phyloP scores from a whole-genome alignment of 2,888 invertebrate species.

The Agriopis marginaria region DNA sequence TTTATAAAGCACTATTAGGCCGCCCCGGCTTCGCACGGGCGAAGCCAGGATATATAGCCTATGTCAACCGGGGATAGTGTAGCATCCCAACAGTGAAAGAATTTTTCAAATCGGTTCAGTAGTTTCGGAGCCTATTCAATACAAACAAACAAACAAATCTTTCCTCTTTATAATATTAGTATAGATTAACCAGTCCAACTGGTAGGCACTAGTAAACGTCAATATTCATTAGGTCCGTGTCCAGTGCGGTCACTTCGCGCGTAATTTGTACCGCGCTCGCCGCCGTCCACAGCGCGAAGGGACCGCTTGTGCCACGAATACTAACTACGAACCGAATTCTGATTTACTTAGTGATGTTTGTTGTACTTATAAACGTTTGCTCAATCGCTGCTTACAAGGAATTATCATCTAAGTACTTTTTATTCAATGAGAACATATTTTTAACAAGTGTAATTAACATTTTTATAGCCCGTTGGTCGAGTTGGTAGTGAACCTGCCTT shows the following conservation, averaged over 20 bases:
- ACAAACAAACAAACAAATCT: no score
- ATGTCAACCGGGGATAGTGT: no score
- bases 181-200: not conserved
- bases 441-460: not conserved
- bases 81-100: no score
- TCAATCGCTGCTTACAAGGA: not conserved
- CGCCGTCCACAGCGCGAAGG: constrained; percentile 34
- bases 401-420: not conserved
- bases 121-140: no score
- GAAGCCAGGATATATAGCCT: no score
- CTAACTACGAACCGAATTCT: constrained; percentile 22
- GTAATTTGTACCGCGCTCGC: constrained; percentile 68
- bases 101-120: no score
- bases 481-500: no score
- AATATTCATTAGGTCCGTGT: constrained; percentile 79
- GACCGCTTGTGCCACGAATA: constrained; percentile 16
- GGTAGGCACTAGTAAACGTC: constrained; percentile 65
- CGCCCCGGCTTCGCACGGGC: no score
- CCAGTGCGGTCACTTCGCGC: constrained; percentile 54
- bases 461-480: no score
- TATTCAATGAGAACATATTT: not conserved
- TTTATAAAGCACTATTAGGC: no score
- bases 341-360: constrained; percentile 9
- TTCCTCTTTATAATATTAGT: no score
- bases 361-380: not conserved